Evolutionary conservation across 1,140 invertebrate genomes (phyloP), one percentile per base, ranked within the genome.

Genomic region (Varroa destructor): DNA sequence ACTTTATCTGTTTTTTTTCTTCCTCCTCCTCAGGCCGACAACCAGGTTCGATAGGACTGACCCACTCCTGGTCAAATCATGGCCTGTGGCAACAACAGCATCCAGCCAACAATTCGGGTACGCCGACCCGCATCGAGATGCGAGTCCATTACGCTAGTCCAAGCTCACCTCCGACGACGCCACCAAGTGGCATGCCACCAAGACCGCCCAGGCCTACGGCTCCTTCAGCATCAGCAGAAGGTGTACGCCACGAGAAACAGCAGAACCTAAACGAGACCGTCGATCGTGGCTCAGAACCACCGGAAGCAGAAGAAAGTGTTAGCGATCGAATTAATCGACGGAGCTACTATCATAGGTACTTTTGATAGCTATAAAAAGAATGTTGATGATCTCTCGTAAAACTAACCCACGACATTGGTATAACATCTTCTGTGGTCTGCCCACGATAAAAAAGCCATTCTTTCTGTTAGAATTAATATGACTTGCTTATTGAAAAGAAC

Each of bases 31-130:
- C 61, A 67, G 61, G 40, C 46, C 61, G 61, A 1, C 14, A 67
- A 14, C 61, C 61, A 14, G 61, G 40, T 8, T 43, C n/a, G 12
- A 67, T 67, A 36, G 61, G 61, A 25, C 37, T 67, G 10, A 37
- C 36, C 10, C 61, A 67, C 37, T 67, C 61, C 40, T 67, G 61
- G 61, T 67, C 61, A 37, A 67, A 67, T 67, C 61, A 67, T 37
- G 61, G 61, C 36, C 61, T 67, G 40, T 67, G 61, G 61, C 61
- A 67, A 36, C 61, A 67, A 8, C 61, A 67, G 36, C 37, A 40
- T 25, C 37, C 61, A 14, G 40, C n/a, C 12, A 36, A 14, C 46
- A 58, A 36, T 12, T 12, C 57, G 3, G 40, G 40, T 1, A 67
- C 61, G 3, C 61, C 61, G 10, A 43, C 61, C 2, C 40, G 61